Evolutionary conservation across 2,797 vertebrate genomes (phyloP).

Genomic region (Bovichtus variegatus): DNA sequence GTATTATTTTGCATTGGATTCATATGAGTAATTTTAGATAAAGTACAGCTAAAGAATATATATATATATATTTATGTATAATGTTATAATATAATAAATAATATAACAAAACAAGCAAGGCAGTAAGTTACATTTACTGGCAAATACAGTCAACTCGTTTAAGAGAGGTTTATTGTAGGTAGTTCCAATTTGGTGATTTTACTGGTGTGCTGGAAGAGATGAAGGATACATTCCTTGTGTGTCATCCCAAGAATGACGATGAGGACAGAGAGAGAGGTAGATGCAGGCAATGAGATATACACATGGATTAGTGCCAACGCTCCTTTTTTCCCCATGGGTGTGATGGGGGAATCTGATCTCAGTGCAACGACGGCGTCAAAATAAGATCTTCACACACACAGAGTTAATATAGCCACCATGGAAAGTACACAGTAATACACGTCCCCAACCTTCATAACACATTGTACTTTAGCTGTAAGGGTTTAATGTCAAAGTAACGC

Average conservation of each 20-base stretch:
- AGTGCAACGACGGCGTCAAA: constrained; percentile 33
- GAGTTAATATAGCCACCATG: constrained; percentile 15
- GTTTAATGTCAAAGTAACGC: neutral
- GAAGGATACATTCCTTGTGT: neutral
- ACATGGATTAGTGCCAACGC: constrained; percentile 8
- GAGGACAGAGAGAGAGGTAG: neutral
- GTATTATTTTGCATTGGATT: neutral
- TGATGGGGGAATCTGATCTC: constrained; percentile 46
- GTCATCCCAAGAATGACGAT: constrained; percentile 3
- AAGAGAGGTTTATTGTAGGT: neutral
- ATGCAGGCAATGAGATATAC: neutral
- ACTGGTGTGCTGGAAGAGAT: neutral
- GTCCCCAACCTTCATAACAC: constrained; percentile 1
- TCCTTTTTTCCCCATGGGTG: constrained; percentile 8
- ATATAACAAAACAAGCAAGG: neutral
- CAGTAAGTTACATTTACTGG: neutral
- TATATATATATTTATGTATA: too few relatives aligned
- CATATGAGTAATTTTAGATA: neutral
- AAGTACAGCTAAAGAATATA: too few relatives aligned
- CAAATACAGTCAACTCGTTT: neutral
- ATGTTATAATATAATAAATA: too few relatives aligned
- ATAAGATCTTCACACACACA: constrained; percentile 21
- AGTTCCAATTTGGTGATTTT: neutral
- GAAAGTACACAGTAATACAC: neutral
- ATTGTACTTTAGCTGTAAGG: neutral